Conservation (phyloP, 2,113 vertebrate genomes). For the Melanocharis versteri region DNA sequence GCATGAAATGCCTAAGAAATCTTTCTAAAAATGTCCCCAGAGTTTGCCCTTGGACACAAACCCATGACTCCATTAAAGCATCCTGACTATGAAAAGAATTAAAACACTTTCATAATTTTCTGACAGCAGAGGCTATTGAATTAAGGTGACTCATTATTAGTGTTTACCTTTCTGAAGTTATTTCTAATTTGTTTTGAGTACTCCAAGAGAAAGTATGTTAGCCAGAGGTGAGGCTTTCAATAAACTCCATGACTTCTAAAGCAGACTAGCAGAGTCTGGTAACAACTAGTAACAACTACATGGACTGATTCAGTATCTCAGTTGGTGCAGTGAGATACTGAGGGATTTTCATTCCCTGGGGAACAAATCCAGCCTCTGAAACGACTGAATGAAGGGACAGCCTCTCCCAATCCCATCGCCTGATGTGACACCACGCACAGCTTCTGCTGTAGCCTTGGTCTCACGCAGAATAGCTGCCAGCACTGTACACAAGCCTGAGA, state of each 20-base stretch:
- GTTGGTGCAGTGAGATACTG: neutral
- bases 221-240: neutral
- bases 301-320: neutral
- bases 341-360: neutral
- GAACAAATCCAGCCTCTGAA: neutral
- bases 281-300: neutral
- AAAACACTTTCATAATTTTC: neutral
- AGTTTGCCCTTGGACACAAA: constrained; percentile 12
- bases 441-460: neutral
- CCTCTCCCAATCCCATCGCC: neutral
- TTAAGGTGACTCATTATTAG: neutral
- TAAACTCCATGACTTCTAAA: neutral
- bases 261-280: neutral
- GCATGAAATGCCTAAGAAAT: constrained; percentile 13
- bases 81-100: neutral
- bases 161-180: neutral
- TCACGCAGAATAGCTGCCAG: neutral
- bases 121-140: neutral
- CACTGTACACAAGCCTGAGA: neutral
- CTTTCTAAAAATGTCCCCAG: neutral
- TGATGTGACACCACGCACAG: neutral
- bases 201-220: neutral
- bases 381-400: neutral
- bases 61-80: neutral
- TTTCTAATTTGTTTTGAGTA: neutral